phyloP scores from a whole-genome alignment of 2,888 invertebrate species.

The Rhagonycha fulva region DNA sequence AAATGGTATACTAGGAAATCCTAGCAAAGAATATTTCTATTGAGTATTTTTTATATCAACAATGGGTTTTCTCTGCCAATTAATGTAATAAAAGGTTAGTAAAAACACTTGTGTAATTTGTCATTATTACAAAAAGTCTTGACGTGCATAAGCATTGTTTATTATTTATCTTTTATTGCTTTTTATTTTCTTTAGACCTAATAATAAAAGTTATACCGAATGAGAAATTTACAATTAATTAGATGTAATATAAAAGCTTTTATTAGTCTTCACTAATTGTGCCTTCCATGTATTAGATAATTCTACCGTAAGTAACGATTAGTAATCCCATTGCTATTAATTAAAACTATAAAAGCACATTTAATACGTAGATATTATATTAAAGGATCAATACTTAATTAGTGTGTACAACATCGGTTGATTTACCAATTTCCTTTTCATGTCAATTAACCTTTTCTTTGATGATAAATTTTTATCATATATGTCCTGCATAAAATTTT shows the following conservation, averaged over 20 bases:
- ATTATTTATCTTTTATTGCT: background rate
- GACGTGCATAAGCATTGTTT: too few species aligned
- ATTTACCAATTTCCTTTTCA: background rate
- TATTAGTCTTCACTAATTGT: background rate
- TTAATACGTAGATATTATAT: background rate
- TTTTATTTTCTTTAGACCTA: background rate
- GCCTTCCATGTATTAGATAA: background rate
- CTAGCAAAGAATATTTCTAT: too few species aligned
- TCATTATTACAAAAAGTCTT: too few species aligned
- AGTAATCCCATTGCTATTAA: background rate
- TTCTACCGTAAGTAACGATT: background rate
- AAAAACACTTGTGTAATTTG: too few species aligned
- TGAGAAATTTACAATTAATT: background rate
- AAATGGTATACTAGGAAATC: too few species aligned
- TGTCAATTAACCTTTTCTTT: background rate
- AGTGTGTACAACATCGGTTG: background rate
- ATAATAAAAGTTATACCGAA: background rate
- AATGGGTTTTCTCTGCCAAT: too few species aligned
- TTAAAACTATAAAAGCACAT: background rate
- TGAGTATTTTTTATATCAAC: too few species aligned
- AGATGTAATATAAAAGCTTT: background rate
- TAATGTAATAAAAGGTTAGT: too few species aligned
- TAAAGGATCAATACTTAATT: background rate
- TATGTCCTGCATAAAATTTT: background rate
- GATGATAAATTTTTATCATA: background rate